Evolutionary conservation across 2,888 invertebrate species (phyloP).

Genomic region (Metalampra italica): DNA sequence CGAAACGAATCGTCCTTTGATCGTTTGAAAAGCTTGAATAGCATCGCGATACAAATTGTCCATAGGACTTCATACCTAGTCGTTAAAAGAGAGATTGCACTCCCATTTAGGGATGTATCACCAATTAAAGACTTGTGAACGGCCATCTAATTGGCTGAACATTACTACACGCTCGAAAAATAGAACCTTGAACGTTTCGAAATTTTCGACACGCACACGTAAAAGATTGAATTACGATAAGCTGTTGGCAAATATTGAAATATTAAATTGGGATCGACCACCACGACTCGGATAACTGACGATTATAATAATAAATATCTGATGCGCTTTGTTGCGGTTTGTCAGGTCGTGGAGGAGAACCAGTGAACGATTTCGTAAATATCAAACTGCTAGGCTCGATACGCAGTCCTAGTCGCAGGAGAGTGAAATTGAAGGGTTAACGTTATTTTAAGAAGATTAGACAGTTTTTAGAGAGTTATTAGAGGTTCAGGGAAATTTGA

Average conservation of each 20-base stretch:
- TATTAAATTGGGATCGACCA: constrained; percentile 13
- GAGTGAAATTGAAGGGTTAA: too few species aligned
- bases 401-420: too few species aligned
- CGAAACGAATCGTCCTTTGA: too few species aligned
- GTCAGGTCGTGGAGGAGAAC: background rate
- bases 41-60: too few species aligned
- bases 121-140: constrained; percentile 4
- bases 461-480: too few species aligned
- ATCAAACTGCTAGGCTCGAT: too few species aligned
- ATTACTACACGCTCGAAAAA: constrained; percentile 5
- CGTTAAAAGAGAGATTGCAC: constrained; percentile 2
- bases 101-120: constrained; percentile 11
- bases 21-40: too few species aligned
- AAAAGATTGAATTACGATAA: constrained; percentile 38
- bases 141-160: constrained; percentile 13
- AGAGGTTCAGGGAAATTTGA: too few species aligned
- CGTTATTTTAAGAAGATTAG: too few species aligned
- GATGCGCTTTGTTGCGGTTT: constrained; percentile 7
- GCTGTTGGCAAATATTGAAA: constrained; percentile 21
- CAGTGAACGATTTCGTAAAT: background rate
- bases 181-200: constrained; percentile 13
- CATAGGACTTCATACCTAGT: too few species aligned
- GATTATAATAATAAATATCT: constrained; percentile 1
- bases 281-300: constrained; percentile 12
- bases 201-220: constrained; percentile 34